Percentiles rank a stretch among this genome's conserved stretches.
Evolutionary conservation across 2,113 vertebrate species (phyloP).

Genomic region (Ceyx melanurus): DNA sequence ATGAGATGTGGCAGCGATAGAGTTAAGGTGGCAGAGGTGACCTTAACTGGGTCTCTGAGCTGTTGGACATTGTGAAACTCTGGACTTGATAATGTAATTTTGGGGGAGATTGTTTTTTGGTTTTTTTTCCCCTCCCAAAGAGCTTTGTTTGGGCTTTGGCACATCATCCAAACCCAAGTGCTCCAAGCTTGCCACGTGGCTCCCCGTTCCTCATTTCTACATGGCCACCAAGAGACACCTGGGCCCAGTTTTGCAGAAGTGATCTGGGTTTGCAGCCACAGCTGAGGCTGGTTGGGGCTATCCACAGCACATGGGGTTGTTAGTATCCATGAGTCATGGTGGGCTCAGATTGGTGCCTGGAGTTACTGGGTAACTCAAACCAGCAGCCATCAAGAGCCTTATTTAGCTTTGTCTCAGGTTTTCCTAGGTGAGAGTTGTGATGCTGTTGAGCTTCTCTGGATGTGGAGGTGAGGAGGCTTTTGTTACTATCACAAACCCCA

Average conservation of each 20-base stretch:
- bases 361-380: neutral
- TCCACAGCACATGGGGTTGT: neutral
- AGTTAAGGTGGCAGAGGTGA: neutral
- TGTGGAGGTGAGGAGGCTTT: neutral
- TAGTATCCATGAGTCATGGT: neutral
- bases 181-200: neutral
- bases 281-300: neutral
- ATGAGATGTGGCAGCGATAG: neutral
- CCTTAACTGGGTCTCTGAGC: neutral
- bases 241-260: constrained; percentile 35
- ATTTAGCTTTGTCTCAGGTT: neutral
- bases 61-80: neutral
- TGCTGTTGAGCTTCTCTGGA: neutral
- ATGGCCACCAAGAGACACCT: constrained; percentile 8
- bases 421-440: neutral
- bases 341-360: accelerated
- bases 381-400: neutral
- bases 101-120: neutral
- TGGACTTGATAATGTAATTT: neutral
- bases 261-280: neutral
- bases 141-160: neutral
- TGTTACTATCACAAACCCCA: neutral
- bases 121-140: neutral
- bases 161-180: neutral
- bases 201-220: constrained; percentile 25